A percentile compares a stretch with the other conserved stretches of the same genome.
These are phyloP conservation scores for Metopia argyrocephala DNA, from an alignment of 2,888 invertebrate species.

Conservation along the genomic window DNA sequence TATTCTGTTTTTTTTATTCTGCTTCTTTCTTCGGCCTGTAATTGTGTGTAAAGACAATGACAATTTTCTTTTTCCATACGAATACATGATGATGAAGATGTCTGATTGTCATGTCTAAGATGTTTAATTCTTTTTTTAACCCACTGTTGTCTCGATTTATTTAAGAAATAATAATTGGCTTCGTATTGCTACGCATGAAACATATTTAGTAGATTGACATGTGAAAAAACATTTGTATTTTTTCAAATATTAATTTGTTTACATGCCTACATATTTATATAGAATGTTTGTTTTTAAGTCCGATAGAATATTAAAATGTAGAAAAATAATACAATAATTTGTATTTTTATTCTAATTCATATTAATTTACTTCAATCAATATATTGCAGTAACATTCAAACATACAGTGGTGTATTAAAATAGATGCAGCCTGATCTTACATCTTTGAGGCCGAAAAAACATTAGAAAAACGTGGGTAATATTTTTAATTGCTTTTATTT, in stretches of 20 bases:
- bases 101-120: background rate
- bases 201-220: conserved; percentile 25
- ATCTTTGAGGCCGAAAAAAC: too few relatives aligned
- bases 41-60: background rate
- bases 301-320: too few relatives aligned
- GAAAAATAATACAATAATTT: too few relatives aligned
- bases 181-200: background rate
- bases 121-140: background rate
- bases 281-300: conserved; percentile 9
- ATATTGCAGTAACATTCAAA: too few relatives aligned
- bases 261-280: too few relatives aligned
- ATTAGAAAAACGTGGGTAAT: too few relatives aligned
- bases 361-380: too few relatives aligned
- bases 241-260: too few relatives aligned
- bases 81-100: background rate
- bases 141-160: background rate
- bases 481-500: too few relatives aligned
- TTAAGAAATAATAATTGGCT: background rate
- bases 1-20: background rate
- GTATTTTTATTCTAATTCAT: background rate
- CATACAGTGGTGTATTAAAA: too few relatives aligned
- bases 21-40: background rate
- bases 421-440: too few relatives aligned
- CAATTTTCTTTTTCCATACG: background rate
- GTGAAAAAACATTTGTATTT: conserved; percentile 7